Percentiles rank a stretch among this genome's conserved stretches.
phyloP scores from a whole-genome alignment of 2,113 vertebrate genomes.

The Gopherus evgoodei region DNA sequence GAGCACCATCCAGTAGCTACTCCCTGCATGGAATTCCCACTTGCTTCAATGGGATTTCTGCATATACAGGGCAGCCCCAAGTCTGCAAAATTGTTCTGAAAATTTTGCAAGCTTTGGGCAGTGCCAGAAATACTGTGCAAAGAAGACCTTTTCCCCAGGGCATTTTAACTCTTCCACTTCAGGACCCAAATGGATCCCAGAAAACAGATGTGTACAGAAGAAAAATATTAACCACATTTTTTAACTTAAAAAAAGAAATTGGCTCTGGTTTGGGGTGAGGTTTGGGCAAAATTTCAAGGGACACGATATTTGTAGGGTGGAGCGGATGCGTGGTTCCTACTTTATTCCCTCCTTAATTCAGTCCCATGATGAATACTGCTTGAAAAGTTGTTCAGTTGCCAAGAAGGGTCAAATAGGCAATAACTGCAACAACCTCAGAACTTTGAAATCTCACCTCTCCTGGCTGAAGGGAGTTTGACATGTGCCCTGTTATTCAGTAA shows the following conservation, averaged over 20 bases:
- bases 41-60: background rate
- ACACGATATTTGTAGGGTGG: background rate
- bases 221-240: conserved; percentile 64
- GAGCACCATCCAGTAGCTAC: background rate
- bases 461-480: background rate
- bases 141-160: conserved; percentile 68
- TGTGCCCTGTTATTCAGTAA: background rate
- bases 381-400: background rate
- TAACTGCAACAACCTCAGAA: background rate
- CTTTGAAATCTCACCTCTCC: background rate
- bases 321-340: background rate
- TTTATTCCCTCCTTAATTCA: background rate
- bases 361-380: background rate
- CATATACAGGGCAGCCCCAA: background rate
- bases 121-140: conserved; percentile 45
- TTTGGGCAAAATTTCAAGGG: conserved; percentile 4
- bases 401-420: background rate
- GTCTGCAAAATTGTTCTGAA: background rate
- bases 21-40: background rate
- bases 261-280: conserved; percentile 34
- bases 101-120: conserved; percentile 14
- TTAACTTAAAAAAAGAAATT: conserved; percentile 48
- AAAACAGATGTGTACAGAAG: conserved; percentile 10
- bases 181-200: conserved; percentile 60
- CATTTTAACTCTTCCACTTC: conserved; percentile 44